Conservation (phyloP, 2,113 vertebrate genomes). For the Mesembrinibis cayennensis region DNA sequence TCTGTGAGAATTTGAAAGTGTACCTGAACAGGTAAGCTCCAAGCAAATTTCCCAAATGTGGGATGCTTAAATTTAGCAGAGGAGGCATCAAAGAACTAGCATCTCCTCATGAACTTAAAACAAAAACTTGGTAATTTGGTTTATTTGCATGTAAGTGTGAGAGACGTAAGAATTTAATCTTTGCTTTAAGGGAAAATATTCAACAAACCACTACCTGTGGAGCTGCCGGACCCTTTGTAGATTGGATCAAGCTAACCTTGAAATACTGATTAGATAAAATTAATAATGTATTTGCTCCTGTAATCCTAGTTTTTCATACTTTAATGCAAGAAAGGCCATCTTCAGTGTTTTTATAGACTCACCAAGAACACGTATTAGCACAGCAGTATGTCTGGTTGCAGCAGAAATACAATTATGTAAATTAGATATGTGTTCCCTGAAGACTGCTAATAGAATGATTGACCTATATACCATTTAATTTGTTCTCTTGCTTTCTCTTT, state of each 20-base stretch:
- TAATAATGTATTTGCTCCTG: constrained; percentile 18
- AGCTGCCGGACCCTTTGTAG: not conserved
- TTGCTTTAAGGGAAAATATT: not conserved
- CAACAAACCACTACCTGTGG: not conserved
- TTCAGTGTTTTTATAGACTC: constrained; percentile 40
- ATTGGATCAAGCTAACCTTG: constrained; percentile 11
- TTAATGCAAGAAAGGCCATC: constrained; percentile 6
- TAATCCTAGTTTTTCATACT: not conserved
- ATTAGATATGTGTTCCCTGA: constrained; percentile 67
- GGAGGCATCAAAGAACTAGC: not conserved
- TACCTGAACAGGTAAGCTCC: not conserved
- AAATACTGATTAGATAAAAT: constrained; percentile 28
- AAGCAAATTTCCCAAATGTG: not conserved
- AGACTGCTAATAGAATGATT: constrained; percentile 78
- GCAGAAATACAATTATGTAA: constrained; percentile 79
- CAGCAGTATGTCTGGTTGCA: constrained; percentile 66
- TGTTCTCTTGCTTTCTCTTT: constrained; percentile 64
- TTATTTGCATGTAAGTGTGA: not conserved
- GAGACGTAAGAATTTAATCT: not conserved
- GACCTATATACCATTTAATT: constrained; percentile 77
- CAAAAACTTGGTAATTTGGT: not conserved
- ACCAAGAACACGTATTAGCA: constrained; percentile 57
- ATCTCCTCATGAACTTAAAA: not conserved
- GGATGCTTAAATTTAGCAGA: not conserved
- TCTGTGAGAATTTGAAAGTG: not conserved